Evolutionary conservation across 2,888 invertebrate species (phyloP).

Genomic region (Sipha maydis): DNA sequence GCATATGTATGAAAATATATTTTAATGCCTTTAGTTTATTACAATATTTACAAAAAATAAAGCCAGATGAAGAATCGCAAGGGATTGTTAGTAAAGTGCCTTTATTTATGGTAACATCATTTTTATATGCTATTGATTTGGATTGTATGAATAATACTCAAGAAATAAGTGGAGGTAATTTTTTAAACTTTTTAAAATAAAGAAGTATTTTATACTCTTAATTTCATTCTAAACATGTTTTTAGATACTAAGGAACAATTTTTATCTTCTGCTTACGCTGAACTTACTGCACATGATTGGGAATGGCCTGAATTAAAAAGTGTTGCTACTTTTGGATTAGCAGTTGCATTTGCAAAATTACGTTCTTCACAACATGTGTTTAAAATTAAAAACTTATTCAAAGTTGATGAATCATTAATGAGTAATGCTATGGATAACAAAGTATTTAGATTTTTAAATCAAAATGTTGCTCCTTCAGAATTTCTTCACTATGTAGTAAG

Average conservation of each 20-base stretch:
- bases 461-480: constrained; percentile 77
- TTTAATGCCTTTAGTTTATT: constrained; percentile 65
- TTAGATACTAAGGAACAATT: constrained; percentile 48
- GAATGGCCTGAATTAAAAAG: constrained; percentile 72
- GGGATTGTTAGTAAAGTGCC: constrained; percentile 84
- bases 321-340: constrained; percentile 77
- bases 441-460: constrained; percentile 83
- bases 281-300: constrained; percentile 67
- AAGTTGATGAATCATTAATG: constrained; percentile 56
- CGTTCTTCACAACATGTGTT: constrained; percentile 66
- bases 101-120: constrained; percentile 82
- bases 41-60: constrained; percentile 66
- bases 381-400: constrained; percentile 41
- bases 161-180: constrained; percentile 57
- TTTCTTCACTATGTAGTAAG: constrained; percentile 74
- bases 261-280: constrained; percentile 40
- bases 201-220: neutral
- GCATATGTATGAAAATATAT: neutral
- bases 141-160: constrained; percentile 68
- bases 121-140: constrained; percentile 85
- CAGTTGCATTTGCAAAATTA: constrained; percentile 75
- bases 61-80: constrained; percentile 70
- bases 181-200: neutral
- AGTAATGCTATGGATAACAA: constrained; percentile 74
- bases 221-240: neutral